A percentile compares a stretch with the other conserved stretches of the same genome.
Evolutionary conservation across 2,113 vertebrate genomes (phyloP).

Genomic region (Merops nubicus): DNA sequence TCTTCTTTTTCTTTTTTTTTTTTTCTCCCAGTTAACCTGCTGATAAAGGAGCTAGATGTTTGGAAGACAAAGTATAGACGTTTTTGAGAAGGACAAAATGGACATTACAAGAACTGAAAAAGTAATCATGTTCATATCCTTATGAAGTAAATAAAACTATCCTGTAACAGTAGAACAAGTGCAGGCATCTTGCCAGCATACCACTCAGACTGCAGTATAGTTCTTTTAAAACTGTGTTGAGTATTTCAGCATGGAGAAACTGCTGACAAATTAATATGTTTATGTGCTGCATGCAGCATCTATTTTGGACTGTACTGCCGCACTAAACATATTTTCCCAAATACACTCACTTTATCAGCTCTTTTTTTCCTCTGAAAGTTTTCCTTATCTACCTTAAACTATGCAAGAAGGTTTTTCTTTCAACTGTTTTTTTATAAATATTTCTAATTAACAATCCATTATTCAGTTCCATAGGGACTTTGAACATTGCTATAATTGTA

Average conservation of each 20-base stretch:
- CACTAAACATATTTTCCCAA: slow-evolving; percentile 50
- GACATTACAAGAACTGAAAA: slow-evolving; percentile 23
- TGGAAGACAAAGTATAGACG: neutral
- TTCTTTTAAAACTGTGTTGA: slow-evolving; percentile 45
- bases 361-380: neutral
- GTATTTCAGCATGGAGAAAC: slow-evolving; percentile 45
- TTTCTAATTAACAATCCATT: slow-evolving; percentile 27
- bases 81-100: slow-evolving; percentile 54
- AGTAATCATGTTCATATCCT: slow-evolving; percentile 40
- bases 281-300: slow-evolving; percentile 24
- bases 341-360: slow-evolving; percentile 33
- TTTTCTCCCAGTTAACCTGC: neutral
- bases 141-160: slow-evolving; percentile 43
- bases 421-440: neutral
- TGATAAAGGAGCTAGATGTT: neutral
- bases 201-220: slow-evolving; percentile 22
- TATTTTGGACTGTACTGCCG: neutral
- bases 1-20: neutral
- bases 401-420: neutral
- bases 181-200: slow-evolving; percentile 48
- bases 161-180: slow-evolving; percentile 26
- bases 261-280: slow-evolving; percentile 69
- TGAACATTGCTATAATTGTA: neutral
- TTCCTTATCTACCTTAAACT: slow-evolving; percentile 27
- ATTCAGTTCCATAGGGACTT: neutral